Evolutionary conservation across 2,113 vertebrate genomes (phyloP), one percentile per base, ranked within the genome.

Genomic region (Cyanoderma ruficeps): DNA sequence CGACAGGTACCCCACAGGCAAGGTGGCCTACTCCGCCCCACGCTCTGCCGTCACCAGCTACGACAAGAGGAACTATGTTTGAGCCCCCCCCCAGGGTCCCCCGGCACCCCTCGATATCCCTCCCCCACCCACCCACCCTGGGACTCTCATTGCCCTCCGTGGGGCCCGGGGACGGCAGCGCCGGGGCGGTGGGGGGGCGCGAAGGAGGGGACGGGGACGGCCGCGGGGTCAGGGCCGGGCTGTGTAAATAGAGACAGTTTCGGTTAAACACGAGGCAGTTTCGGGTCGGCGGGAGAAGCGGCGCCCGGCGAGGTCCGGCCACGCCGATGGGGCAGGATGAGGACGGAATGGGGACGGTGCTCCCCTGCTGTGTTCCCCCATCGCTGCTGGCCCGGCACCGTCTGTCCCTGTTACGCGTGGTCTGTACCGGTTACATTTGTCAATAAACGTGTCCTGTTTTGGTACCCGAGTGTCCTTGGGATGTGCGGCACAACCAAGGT

Each of bases 31-130:
- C 96, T 99, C 99, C 0, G 98, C 98, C 1, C 98, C 99, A 7
- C 98, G 98, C 91, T 99, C 99, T 3, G 87, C 97, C 2, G 68
- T 92, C 33, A 97, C 98, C 30, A 96, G 94, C 94, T 99, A 99
- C 60, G 98, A 98, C 98, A 98, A 98, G 97, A 99, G 97, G 97
- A 99, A 99, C 97, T 99, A 99, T 68, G 99, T 99, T 71, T 99
- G 98, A 99, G 91, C 30, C 20, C 53, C 20, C 53, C 31, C 18
- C 35, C 39, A n/a, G 61, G 78, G 47, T 24, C n/a, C 84, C 41
- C 17, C 5, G 13, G 8, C 47, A 46, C 9, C 42, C 63, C 33
- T 5, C 2, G 13, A 10, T 7, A 22, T 8, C 22, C 56, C 21
- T 10, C 37, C 28, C 21, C 24, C 49, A 13, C 47, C 23, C 49